Evolutionary conservation across 2,113 vertebrate species (phyloP).

Genomic region (Ictalurus punctatus): DNA sequence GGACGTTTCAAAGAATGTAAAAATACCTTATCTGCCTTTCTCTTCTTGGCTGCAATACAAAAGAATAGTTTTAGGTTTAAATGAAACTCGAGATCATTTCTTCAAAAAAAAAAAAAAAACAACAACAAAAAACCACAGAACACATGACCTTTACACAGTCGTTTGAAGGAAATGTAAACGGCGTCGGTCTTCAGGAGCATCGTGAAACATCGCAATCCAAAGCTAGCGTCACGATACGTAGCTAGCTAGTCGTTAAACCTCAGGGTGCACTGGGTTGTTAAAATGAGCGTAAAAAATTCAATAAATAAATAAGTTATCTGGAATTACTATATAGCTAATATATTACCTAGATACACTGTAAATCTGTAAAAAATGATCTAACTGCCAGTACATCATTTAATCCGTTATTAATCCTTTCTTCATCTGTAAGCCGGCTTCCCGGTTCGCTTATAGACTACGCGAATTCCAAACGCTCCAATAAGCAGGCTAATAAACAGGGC

Average conservation of each 20-base stretch:
- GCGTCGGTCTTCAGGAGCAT: neutral
- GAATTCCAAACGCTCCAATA: neutral
- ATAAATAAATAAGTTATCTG: neutral
- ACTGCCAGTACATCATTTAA: neutral
- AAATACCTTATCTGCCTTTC: constrained; percentile 94
- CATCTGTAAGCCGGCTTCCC: neutral
- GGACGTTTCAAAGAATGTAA: constrained; percentile 55
- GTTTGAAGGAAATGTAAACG: neutral
- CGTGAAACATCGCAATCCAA: neutral
- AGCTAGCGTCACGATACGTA: neutral
- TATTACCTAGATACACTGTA: neutral
- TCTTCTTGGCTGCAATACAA: constrained; percentile 86
- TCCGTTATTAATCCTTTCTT: neutral
- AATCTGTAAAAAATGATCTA: neutral
- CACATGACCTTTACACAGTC: neutral
- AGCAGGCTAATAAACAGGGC: neutral
- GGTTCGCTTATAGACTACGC: neutral
- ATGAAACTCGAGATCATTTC: neutral
- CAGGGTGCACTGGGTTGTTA: neutral
- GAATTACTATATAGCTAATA: neutral
- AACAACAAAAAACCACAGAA: neutral
- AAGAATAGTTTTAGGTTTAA: constrained; percentile 27
- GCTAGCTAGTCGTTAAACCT: neutral
- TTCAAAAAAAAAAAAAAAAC: neutral
- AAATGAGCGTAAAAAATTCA: neutral